phyloP scores from a whole-genome alignment of 2,888 invertebrate genomes.

The Cephus pulcher region DNA sequence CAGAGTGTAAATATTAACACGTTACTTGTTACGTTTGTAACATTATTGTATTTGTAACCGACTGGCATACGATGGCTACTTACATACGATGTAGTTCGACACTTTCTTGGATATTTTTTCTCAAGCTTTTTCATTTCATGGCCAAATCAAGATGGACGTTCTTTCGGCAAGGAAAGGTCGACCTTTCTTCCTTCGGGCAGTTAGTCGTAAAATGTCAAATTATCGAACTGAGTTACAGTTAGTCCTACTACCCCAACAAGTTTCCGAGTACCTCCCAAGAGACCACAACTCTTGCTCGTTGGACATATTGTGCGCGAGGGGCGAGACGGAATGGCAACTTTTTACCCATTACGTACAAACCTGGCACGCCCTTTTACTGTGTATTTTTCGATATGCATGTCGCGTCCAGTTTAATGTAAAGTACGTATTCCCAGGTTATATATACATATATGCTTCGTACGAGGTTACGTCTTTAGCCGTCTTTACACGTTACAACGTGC shows the following conservation, averaged over 20 bases:
- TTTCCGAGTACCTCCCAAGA: constrained; percentile 16
- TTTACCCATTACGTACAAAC: constrained; percentile 6
- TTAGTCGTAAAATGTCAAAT: constrained; percentile 17
- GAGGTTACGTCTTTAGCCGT: neutral
- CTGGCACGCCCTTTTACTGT: neutral
- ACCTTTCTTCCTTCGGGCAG: constrained; percentile 13
- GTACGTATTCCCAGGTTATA: neutral
- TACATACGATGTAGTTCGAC: neutral
- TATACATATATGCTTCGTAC: neutral
- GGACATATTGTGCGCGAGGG: constrained; percentile 13
- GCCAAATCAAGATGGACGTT: neutral
- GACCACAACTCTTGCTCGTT: constrained; percentile 14
- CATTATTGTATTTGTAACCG: too few species aligned
- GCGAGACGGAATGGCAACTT: constrained; percentile 11
- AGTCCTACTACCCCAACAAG: constrained; percentile 17
- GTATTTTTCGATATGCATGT: neutral
- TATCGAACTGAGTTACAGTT: constrained; percentile 19
- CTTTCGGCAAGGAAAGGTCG: constrained; percentile 6
- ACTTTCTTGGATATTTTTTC: neutral
- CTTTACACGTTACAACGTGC: neutral
- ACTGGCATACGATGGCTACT: too few species aligned
- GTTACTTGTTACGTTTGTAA: too few species aligned
- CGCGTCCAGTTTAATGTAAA: neutral
- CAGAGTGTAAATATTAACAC: too few species aligned
- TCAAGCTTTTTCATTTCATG: neutral